A percentile compares a stretch with the other conserved stretches of the same genome.
phyloP scores from a whole-genome alignment of 2,113 vertebrate genomes.

The Xiphophorus couchianus region DNA sequence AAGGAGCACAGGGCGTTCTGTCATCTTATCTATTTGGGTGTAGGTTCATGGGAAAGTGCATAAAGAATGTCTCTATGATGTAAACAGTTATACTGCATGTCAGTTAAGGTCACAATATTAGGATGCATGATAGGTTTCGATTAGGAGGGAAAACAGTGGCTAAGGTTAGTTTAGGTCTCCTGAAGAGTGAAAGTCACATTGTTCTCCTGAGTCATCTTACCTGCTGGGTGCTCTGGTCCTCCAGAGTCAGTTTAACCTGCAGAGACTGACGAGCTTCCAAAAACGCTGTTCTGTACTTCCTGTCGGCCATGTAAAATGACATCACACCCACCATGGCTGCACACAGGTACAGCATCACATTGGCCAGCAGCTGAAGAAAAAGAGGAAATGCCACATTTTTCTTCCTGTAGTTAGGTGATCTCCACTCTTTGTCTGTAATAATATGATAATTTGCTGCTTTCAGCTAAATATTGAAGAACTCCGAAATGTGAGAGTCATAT shows the following conservation, averaged over 20 bases:
- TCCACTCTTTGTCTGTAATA: not conserved
- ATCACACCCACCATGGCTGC: conserved; percentile 87
- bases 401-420: not conserved
- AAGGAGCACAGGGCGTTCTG: conserved; percentile 32
- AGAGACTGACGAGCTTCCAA: conserved; percentile 94
- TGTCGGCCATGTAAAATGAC: conserved; percentile 95
- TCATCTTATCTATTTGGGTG: conserved; percentile 13
- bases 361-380: conserved; percentile 85
- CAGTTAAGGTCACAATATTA: not conserved
- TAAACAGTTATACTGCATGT: too few species aligned
- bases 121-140: not conserved
- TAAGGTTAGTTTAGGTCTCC: not conserved
- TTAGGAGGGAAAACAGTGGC: not conserved
- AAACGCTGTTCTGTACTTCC: conserved; percentile 95
- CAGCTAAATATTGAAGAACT: not conserved
- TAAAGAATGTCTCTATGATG: too few species aligned
- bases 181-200: not conserved
- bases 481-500: not conserved
- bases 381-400: conserved; percentile 1
- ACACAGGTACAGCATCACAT: conserved; percentile 89
- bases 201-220: conserved; percentile 60
- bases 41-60: not conserved
- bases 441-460: not conserved
- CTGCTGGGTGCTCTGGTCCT: conserved; percentile 96
- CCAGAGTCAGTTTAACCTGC: conserved; percentile 93